Evolutionary conservation across 2,797 vertebrate genomes (phyloP), one percentile per base, ranked within the genome.

Genomic region (Alca torda): DNA sequence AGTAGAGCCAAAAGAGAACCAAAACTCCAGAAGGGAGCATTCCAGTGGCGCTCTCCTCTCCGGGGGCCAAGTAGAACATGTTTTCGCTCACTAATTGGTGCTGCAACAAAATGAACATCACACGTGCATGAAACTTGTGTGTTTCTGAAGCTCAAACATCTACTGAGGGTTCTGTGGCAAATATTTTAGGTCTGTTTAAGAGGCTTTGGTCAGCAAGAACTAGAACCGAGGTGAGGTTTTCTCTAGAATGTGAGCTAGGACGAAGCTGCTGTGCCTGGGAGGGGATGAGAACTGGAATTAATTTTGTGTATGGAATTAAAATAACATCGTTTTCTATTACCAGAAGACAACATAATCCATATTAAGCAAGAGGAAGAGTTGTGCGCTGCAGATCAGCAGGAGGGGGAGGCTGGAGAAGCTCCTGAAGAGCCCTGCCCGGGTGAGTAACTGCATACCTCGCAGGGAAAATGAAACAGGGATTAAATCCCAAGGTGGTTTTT

Each of bases 311-410:
- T 31, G 17, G 51, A 59, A 24, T 50, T 69, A 59, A 90, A 93
- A 48, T 39, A 74, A 65, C 35, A 43, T 6, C n/a, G 57, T 25
- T 57, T 37, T 26, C 37, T 76, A 6, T 94, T 17, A 69, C 33
- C 81, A 98, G 97, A 94, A 24, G 96, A 96, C 73, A 74, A 93
- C 73, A 45, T 89, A 33, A 96, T 96, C 79, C 91, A 92, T n/a
- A 89, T 98, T 90, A 98, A 98, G 59, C 97, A 97, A 90, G 98
- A 98, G 48, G 96, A 97, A 11, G 95, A 90, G 65, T 14, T 95
- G 30, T 81, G 96, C 4, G 11, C 97, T 12, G 96, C 92, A 53
- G 87, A 69, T 48, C 91, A 46, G 90, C 93, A 94, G 76, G 94
- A 97, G 51, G 21, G 84, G 90, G 90, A 97, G 13, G 97, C 97